Base-by-base conservation (phyloP, 2,888 invertebrate genomes). In the Laspeyria flexula region DNA sequence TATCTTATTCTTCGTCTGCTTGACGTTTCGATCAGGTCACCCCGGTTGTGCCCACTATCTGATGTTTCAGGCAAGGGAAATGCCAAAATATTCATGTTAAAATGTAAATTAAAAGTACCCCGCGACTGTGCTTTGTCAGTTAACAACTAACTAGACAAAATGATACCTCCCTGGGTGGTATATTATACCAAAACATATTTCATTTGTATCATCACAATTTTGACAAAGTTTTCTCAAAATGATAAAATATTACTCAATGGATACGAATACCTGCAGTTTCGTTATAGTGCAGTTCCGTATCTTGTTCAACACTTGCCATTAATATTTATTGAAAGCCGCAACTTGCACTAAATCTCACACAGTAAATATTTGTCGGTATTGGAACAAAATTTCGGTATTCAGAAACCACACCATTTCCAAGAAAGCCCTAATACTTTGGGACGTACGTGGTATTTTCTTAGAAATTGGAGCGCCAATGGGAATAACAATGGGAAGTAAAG, bases 401-500 rank as follows among this genome's bases (percentile, higher is more conserved):
- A 31, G 52, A 55, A 59, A 56, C 45, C n/a, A n/a, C 49, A 55
- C 42, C 35, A 52, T 30, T 69, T 67, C 68, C 37, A 16, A 60
- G 68, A 70, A 69, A 55, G 34, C 29, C 35, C 41, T 15, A 48
- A 64, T 59, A 52, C 64, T 70, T 66, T 52, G 44, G 55, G 53
- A 54, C 33, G 53, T 61, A 54, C 46, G 25, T 43, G 35, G 53
- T 27, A 37, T 31, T 64, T 69, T 69, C 68, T 61, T 43, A 55
- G 68, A 70, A 70, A 46, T 31, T 12, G 35, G 41, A 52, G 43
- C 55, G 31, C 46, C 44, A 46, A 50, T 53, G 53, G 57, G 43
- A 40, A 48, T 44, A 67, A 70, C 64, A 68, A 70, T 70, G 53
- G 65, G 41, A 54, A 55, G 45, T 63, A 51, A 67, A 57, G 39